Conservation (phyloP, 1,140 invertebrate genomes). For the Heliconius congener region DNA sequence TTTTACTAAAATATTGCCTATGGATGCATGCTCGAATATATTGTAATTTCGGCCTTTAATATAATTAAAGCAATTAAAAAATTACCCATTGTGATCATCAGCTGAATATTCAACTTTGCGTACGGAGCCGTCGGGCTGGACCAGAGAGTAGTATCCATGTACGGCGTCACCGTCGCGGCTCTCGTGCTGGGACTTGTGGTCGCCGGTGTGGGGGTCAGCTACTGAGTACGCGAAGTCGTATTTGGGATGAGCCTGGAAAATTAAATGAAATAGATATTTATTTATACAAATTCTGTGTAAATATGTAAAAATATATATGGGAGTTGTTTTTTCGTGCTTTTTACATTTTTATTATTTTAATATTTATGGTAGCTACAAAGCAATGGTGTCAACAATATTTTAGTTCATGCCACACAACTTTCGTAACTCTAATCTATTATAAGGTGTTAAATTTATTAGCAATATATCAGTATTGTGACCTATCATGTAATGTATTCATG, state of each 20-base stretch:
- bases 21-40: too few relatives aligned
- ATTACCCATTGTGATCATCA: constrained; percentile 53
- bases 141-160: constrained; percentile 62
- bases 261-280: neutral
- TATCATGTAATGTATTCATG: neutral
- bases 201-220: neutral
- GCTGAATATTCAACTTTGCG: constrained; percentile 59
- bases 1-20: neutral
- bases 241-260: constrained; percentile 42
- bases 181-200: constrained; percentile 12
- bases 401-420: too few relatives aligned
- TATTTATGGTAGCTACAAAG: too few relatives aligned
- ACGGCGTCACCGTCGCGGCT: constrained; percentile 11
- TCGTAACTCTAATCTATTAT: neutral
- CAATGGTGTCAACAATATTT: too few relatives aligned
- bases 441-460: neutral
- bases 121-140: constrained; percentile 74
- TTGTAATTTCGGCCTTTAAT: too few relatives aligned
- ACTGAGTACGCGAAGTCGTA: constrained; percentile 76
- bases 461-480: neutral
- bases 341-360: too few relatives aligned
- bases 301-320: too few relatives aligned
- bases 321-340: too few relatives aligned
- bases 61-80: too few relatives aligned
- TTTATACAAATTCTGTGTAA: too few relatives aligned